Conservation (phyloP, 2,797 vertebrate species). For the Cyclopterus lumpus region DNA sequence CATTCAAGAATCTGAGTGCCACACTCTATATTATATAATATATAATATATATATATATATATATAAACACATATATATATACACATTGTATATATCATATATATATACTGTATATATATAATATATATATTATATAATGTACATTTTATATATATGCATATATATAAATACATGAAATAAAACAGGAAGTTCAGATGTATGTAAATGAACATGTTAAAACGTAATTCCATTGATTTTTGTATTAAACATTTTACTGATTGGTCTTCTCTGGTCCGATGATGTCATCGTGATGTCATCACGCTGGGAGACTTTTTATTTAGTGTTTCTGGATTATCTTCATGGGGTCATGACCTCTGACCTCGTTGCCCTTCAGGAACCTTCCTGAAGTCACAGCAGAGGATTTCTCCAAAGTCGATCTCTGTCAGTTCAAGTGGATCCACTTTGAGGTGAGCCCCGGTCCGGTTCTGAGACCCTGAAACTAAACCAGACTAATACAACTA, state of each 20-base stretch:
- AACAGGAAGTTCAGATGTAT: background rate
- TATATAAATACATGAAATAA: too few species aligned
- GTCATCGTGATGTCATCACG: background rate
- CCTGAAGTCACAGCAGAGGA: conserved; percentile 89
- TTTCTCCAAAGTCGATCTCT: conserved; percentile 89
- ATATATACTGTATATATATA: too few species aligned
- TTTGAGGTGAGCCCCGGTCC: conserved; percentile 86
- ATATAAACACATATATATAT: too few species aligned
- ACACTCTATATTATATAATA: too few species aligned
- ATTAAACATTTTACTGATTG: background rate
- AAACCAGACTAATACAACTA: background rate
- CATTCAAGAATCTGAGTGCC: too few species aligned
- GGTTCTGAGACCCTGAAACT: too few species aligned
- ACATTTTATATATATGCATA: too few species aligned
- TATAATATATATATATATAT: too few species aligned
- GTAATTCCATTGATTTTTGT: background rate
- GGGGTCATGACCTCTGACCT: conserved; percentile 3
- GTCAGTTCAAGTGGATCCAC: conserved; percentile 93
- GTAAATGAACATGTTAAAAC: background rate
- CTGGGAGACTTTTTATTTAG: background rate
- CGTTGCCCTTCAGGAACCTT: conserved; percentile 84
- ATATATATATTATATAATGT: too few species aligned
- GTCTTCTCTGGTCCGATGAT: background rate
- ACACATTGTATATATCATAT: too few species aligned
- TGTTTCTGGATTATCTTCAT: background rate